Base-by-base conservation (phyloP, 2,888 invertebrate species). In the Athalia cordata region DNA sequence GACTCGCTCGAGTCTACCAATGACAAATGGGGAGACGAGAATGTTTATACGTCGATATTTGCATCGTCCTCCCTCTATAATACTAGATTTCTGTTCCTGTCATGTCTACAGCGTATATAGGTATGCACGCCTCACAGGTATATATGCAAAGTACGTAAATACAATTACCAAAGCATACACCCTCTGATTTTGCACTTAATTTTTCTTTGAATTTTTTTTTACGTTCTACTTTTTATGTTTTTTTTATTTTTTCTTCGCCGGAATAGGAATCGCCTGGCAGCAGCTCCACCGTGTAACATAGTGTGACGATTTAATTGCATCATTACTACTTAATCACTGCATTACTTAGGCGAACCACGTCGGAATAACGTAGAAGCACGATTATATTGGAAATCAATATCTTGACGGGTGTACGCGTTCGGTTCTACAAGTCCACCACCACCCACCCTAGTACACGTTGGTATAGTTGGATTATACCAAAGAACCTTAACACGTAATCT, bases 371-470 rank as follows among this genome's bases (percentile, higher is more conserved):
- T 75, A 9, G 49, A 64, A 62, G 62, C 47, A 64, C 75, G 75
- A 75, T 62, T 29, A 29, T 75, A 75, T 75, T 57, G 75, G 62
- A 75, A 75, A 75, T 75, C 75, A 75, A 75, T 75, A 75, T 62
- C 50, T 75, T 52, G 75, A 50, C 62, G 75, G 43, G 29, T 29
- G 29, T 29, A 29, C 75, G 52, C 50, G 62, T 75, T 62, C 45
- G 8, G 29, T 62, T 13, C 62, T 62, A 62, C 62, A 29, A 8
- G 15, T 15, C 15, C 8, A 62, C 8, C 43, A 72, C 59, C 57
- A 59, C 57, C 47, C 47, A 13, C 13, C 7, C 15, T 15, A n/a
- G 55, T 8, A 72, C 45, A 55, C 55, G 7, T 7, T 11, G 55
- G 59, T 47, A 70, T 70, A 70, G 70, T 70, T 70, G 70, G 70